Conservation (phyloP, 2,113 vertebrate species). For the Crocuta crocuta region DNA sequence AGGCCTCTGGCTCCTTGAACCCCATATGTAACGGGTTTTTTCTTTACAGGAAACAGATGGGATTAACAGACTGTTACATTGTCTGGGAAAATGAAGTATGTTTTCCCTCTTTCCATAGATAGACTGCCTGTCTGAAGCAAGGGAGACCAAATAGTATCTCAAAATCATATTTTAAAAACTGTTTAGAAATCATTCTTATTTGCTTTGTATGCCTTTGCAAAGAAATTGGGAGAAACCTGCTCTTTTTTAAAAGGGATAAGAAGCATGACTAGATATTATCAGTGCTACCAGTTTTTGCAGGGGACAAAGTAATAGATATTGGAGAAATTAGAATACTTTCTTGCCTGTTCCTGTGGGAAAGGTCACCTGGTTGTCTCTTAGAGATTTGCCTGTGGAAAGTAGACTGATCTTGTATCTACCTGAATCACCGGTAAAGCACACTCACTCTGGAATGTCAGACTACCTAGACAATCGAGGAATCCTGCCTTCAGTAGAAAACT, state of each 20-base stretch:
- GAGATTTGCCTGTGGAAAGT: background rate
- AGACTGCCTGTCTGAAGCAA: background rate
- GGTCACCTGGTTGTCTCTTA: background rate
- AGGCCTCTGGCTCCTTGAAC: background rate
- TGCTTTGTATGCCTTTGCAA: conserved; percentile 10
- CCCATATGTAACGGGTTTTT: background rate
- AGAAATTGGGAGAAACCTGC: background rate
- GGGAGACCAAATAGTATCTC: background rate
- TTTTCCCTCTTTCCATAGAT: background rate
- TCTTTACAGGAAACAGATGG: conserved; percentile 48
- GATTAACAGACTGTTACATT: background rate
- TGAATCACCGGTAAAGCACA: background rate
- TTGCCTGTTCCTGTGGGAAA: background rate
- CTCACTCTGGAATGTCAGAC: background rate
- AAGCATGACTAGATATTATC: background rate
- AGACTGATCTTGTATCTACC: background rate
- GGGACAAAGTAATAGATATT: background rate
- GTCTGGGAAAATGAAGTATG: background rate
- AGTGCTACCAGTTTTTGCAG: background rate
- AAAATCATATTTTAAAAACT: background rate
- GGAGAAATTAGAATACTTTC: background rate
- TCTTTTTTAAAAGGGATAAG: background rate
- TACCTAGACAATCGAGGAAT: background rate
- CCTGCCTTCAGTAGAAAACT: background rate
- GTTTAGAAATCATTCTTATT: conserved; percentile 46